Evolutionary conservation across 2,888 invertebrate species (phyloP), one percentile per base, ranked within the genome.

Genomic region (Pilophorus perplexus): DNA sequence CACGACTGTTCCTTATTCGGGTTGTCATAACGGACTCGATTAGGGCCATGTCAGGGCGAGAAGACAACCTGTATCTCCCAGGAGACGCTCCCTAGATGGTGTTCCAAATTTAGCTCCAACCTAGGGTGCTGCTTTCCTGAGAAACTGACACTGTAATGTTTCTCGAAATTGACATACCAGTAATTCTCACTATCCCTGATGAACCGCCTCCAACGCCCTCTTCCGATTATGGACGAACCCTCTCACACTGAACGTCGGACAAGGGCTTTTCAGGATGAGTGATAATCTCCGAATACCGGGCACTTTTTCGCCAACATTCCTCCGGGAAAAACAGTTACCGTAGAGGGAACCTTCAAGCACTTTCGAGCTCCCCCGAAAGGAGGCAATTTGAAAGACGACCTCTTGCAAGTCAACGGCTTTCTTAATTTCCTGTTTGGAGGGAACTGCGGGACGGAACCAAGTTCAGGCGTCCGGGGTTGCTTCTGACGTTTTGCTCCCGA

Each of bases 21-120:
- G 33, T 55, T 27, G 55, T 37, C 55, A 55, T 55, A 55, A 55
- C 55, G 38, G 37, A 52, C 52, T 52, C 52, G 52, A 28, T 52
- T 52, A 52, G 55, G 27, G 10, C n/a, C n/a, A 38, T 55, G 55
- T 55, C 55, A 38, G 3, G 27, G 16, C 38, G 55, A 38, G 38
- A 16, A 55, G 55, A 55, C 37, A 55, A 33, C 37, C 27, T 33
- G 20, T 3, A 37, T 10, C 55, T 55, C 55, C 55, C 55, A 20
- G 2, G 55, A 55, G 55, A 20, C n/a, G 16, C n/a, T 2, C 22
- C 20, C 4, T 18, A 22, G 22, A 5, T 42, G 42, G 42, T 33
- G 14, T 42, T 42, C 42, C 42, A 6, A 42, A 42, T 42, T 42
- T 42, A n/a, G n/a, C 42, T 8, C 4, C 33, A 33, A n/a, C n/a